Base-by-base conservation (phyloP, 2,797 vertebrate genomes). In the Malurus leucopterus region DNA sequence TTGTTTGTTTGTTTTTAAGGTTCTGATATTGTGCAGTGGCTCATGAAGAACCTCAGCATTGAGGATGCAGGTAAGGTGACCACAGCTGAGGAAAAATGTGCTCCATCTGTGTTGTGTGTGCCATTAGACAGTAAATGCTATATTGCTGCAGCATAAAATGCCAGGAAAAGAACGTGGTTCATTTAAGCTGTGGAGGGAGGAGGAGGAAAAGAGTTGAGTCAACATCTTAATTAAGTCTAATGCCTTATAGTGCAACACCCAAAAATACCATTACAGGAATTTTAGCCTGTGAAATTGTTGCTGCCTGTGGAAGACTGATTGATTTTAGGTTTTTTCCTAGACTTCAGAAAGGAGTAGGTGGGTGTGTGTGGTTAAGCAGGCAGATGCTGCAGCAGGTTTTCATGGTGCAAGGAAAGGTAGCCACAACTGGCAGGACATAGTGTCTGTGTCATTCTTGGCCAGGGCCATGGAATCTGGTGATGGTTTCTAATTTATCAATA, bases 21-120 rank as follows among this genome's bases (percentile, higher is more conserved):
- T 89, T 96, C 98, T 13, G 99, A 99, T 91, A 98, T 99, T 94
- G 98, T 99, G 44, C 99, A 99, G 96, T 99, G 99, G 99, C 97
- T 99, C 91, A 98, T 99, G 97, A 99, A 98, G 97, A 99, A 98
- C 89, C 98, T 99, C 91, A 97, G 49, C 89, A 97, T 98, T 68
- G 99, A 99, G 77, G 98, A 99, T 94, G 98, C 98, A 98, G 99
- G 99, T 99, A 98, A 68, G 64, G 12, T 75, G 51, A 57, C 44
- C 27, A 53, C 6, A 53, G 29, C 6, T 59, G 50, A 34, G 43
- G 17, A 76, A 23, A 44, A 87, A 21, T 30, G 11, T 61, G 24
- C 27, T 79, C 22, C 9, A 5, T 55, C 32, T 83, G 15, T 64
- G 19, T 5, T 38, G 13, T 55, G 15, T 46, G 9, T 57, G 44